These are phyloP conservation scores for Halesus radiatus DNA, from an alignment of 1,140 invertebrate species.

Conservation along the genomic window DNA sequence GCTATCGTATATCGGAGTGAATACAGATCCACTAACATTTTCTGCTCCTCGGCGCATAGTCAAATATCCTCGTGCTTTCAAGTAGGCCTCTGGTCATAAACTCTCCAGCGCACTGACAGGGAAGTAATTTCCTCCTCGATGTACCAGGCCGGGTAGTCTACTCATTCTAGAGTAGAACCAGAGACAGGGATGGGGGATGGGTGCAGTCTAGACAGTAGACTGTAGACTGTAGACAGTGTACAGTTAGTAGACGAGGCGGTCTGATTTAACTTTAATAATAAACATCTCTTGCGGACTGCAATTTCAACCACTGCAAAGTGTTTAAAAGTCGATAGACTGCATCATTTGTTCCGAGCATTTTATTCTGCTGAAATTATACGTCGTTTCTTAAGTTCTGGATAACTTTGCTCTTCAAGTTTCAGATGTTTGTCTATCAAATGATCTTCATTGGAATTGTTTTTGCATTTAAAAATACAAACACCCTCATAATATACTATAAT, in stretches of 20 bases:
- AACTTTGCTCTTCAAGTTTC: no score
- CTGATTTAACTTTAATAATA: constrained; percentile 19
- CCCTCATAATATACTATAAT: no score
- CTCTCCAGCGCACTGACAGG: not conserved
- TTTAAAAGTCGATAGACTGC: no score
- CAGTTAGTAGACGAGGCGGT: constrained; percentile 9
- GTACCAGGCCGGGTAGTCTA: not conserved
- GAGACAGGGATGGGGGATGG: not conserved
- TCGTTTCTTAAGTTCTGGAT: no score
- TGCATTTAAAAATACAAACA: no score
- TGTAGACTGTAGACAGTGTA: no score
- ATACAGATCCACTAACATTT: not conserved
- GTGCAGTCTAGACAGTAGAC: not conserved
- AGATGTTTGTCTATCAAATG: no score
- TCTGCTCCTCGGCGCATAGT: constrained; percentile 3
- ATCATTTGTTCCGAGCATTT: no score
- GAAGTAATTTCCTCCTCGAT: constrained; percentile 8
- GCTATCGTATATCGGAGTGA: no score
- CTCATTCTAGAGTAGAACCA: no score
- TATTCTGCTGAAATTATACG: no score
- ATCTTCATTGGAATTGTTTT: no score
- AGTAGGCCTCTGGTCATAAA: not conserved
- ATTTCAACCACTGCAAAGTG: not conserved
- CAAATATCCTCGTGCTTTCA: not conserved
- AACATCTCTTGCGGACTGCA: not conserved